Percentiles rank a stretch among this genome's conserved stretches.
Conservation (phyloP, 2,888 invertebrate genomes). For the Eilema griseolum region DNA sequence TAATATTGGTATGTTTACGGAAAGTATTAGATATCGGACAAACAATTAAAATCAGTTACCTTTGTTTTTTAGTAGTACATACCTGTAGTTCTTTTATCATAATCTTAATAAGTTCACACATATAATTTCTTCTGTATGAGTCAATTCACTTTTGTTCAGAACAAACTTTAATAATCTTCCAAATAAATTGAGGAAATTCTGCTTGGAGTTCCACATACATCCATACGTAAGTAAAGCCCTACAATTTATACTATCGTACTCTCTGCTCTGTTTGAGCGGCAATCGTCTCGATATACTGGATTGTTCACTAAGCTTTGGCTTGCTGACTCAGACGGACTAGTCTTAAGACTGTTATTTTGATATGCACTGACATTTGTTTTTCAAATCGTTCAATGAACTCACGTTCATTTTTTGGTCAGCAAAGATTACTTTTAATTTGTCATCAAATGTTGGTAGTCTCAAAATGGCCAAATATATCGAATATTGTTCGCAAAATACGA, state of each 20-base stretch:
- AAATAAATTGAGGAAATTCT: slow-evolving; percentile 44
- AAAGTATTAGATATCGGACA: no score
- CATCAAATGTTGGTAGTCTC: no score
- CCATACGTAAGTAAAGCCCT: slow-evolving; percentile 12
- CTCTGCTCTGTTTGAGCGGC: slow-evolving; percentile 35
- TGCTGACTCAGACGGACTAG: slow-evolving; percentile 20
- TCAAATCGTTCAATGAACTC: no score
- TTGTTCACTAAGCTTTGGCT: slow-evolving; percentile 39
- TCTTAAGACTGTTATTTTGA: slow-evolving; percentile 8
- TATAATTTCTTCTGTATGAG: slow-evolving; percentile 10
- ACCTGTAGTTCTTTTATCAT: no score
- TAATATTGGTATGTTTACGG: no score
- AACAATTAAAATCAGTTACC: no score
- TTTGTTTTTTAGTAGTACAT: no score
- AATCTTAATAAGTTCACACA: not conserved
- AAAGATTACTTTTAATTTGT: no score
- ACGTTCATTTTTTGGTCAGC: no score
- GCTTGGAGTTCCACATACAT: slow-evolving; percentile 11
- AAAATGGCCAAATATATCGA: no score
- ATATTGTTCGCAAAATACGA: no score
- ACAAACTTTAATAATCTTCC: slow-evolving; percentile 28
- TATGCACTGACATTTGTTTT: not conserved
- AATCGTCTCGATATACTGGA: slow-evolving; percentile 29
- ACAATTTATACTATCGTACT: slow-evolving; percentile 20
- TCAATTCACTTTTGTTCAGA: slow-evolving; percentile 19